A percentile compares a stretch with the other conserved stretches of the same genome.
These are phyloP conservation scores for Lytechinus variegatus DNA, from an alignment of 35 echinoderm and acorn worm species.

Conservation along the genomic window DNA sequence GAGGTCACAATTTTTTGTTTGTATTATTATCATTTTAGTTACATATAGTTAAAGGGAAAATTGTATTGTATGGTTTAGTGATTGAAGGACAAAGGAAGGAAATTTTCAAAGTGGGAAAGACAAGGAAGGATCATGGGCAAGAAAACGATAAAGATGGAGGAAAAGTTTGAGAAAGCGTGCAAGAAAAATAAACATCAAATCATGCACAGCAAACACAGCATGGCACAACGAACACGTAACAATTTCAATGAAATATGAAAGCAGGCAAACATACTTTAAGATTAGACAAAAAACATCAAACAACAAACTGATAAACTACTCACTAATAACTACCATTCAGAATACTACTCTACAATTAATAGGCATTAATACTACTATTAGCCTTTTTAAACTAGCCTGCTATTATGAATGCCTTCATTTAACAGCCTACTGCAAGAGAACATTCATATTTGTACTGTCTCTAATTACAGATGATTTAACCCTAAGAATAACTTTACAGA, in stretches of 20 bases:
- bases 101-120: background rate
- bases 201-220: background rate
- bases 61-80: background rate
- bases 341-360: background rate
- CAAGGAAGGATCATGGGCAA: background rate
- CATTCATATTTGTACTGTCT: background rate
- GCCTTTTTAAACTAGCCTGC: background rate
- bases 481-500: no score
- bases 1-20: background rate
- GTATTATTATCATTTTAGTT: no score
- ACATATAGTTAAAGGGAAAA: background rate
- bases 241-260: slow-evolving; percentile 7
- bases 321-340: background rate
- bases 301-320: background rate
- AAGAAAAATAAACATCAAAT: background rate
- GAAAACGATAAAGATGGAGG: background rate
- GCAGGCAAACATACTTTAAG: background rate
- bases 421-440: background rate
- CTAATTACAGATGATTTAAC: background rate
- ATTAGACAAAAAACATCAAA: background rate
- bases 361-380: background rate
- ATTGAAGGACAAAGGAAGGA: background rate
- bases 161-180: slow-evolving; percentile 2
- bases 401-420: background rate
- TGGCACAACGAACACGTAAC: background rate